A percentile compares a stretch with the other conserved stretches of the same genome.
phyloP scores from a whole-genome alignment of 1,140 invertebrate species.

The Cataglyphis hispanica region DNA sequence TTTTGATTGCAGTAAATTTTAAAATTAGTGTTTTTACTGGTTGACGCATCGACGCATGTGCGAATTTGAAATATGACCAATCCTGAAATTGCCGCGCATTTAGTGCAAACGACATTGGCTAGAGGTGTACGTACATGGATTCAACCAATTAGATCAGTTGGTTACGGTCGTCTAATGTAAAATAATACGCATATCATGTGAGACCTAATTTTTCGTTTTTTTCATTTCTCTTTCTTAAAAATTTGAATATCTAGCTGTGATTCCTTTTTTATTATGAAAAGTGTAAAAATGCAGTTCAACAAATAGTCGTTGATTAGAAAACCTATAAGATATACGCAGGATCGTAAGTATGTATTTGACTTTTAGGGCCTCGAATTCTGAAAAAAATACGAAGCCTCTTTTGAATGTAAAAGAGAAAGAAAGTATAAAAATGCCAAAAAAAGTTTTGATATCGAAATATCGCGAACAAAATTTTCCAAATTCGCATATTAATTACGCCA shows the following conservation, averaged over 20 bases:
- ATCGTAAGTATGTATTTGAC: not conserved
- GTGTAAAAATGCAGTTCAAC: not conserved
- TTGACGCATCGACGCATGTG: not conserved
- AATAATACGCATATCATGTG: not conserved
- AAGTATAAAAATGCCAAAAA: not conserved
- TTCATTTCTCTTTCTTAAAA: not conserved
- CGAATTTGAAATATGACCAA: not conserved
- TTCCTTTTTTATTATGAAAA: not conserved
- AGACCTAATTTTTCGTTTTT: not conserved
- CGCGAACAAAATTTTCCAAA: not conserved
- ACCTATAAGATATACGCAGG: not conserved
- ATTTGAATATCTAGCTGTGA: not conserved
- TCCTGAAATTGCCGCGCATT: constrained; percentile 9
- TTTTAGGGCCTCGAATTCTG: not conserved
- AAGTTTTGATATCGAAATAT: not conserved
- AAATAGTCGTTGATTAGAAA: not conserved
- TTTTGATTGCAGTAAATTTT: not conserved
- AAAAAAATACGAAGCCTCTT: not conserved
- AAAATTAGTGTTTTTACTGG: not conserved
- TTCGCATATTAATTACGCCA: not conserved
- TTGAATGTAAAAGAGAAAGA: no score
- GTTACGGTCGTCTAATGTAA: not conserved
- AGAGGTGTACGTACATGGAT: no score
- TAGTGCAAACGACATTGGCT: not conserved
- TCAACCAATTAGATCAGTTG: not conserved